Base-by-base conservation (phyloP, 2,113 vertebrate species). In the Cromileptes altivelis region DNA sequence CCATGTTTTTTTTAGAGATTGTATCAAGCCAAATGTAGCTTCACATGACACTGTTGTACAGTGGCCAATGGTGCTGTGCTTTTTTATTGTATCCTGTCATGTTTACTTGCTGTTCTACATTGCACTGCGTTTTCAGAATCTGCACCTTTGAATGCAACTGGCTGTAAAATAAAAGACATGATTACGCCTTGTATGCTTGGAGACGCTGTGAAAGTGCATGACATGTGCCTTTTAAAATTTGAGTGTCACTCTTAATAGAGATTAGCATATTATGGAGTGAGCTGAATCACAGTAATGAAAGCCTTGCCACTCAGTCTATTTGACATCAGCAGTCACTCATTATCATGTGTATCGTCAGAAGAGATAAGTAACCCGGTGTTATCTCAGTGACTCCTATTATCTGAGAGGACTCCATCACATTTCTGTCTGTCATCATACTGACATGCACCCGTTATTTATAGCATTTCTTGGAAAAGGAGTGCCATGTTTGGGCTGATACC, bases 291-390 rank as follows among this genome's bases (percentile, higher is more conserved):
- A 92, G 84, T 80, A 80, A 79, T 75, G 45, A 81, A 84, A 82
- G 45, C 30, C 60, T 50, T 53, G 21, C 42, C 63, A 58, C 6
- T 85, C 79, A 67, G 37, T 65, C 96, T 96, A 95, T 83, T 95
- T 95, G 84, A 96, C 95, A 97, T 92, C 97, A 95, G 25, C 61
- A 85, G 96, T 97, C 82, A 82, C 96, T 98, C 27, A 96, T 97
- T 3, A 96, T 96, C 79, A 97, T 95, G 15, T 95, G 96, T 70
- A 97, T 88, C 3, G 94, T 95, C 89, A 97, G 94, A 0, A 96
- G 95, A 87, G 96, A 80, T 1, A 93, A 94, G 58, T 96, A 96
- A 19, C 94, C 94, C 94, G 95, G 92, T 1, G 94, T 96, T 82
- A 97, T 33, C 81, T 97, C 95, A 94, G 96, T 95, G 60, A 96